Evolutionary conservation across 2,797 vertebrate genomes (phyloP), one percentile per base, ranked within the genome.

Genomic region (Danio choprae): DNA sequence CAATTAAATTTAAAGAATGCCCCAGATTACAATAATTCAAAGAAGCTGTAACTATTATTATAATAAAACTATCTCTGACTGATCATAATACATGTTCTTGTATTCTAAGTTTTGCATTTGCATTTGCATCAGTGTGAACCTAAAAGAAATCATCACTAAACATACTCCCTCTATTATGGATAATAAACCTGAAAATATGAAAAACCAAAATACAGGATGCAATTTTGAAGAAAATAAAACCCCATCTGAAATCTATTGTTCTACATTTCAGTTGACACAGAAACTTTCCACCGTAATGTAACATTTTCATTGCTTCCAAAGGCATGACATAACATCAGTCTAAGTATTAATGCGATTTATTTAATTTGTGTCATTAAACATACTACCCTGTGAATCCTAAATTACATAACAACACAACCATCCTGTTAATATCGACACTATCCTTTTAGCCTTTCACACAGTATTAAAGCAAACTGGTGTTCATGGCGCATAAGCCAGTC

Each of bases 401-500:
- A 48, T 80, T 73, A 73, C 11, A 80, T 65, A 73, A 80, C 20
- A 64, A 65, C 59, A 64, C 69, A 80, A 20, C 16, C 46, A 63
- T 48, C 22, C 16, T 65, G 58, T 62, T 64, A 71, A 70, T 73
- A 64, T 80, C 58, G 55, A 64, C 77, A 55, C 59, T 55, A 71
- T 70, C 18, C 20, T 71, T 69, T 79, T 70, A 80, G 50, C 50
- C 69, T 64, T 79, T 73, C 22, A 36, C 69, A 73, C 50, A 38
- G 68, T 72, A 70, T 63, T 70, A 70, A 76, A 70, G 58, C 48
- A 70, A 71, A 81, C 80, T 62, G 64, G 56, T 46, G 64, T 62
- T 43, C 80, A 70, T 36, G 44, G 55, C 73, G 22, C 72, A 68
- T 53, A 74, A 68, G 44, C 55, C 63, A 16, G 55, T 53, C 62